Evolutionary conservation across 2,113 vertebrate species (phyloP).

Genomic region (Deroptyus accipitrinus): DNA sequence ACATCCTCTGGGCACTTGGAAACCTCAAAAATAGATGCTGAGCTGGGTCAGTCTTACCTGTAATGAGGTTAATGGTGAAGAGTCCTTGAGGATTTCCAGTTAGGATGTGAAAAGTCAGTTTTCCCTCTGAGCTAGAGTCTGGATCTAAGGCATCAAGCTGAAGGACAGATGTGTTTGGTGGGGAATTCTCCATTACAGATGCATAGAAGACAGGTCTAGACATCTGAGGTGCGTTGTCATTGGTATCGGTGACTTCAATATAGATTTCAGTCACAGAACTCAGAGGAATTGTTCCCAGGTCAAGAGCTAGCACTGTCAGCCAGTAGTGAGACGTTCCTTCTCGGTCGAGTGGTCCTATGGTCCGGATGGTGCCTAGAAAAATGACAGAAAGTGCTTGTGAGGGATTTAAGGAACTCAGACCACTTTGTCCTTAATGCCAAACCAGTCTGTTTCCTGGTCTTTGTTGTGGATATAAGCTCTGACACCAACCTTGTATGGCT

Average conservation of each 20-base stretch:
- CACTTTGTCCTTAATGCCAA: background rate
- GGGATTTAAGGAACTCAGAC: background rate
- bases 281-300: conserved; percentile 85
- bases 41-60: conserved; percentile 79
- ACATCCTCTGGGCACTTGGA: background rate
- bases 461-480: background rate
- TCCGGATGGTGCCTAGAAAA: conserved; percentile 84
- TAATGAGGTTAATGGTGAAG: conserved; percentile 82
- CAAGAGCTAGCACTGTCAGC: conserved; percentile 88
- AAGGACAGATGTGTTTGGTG: conserved; percentile 78
- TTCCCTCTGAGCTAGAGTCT: conserved; percentile 85
- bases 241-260: conserved; percentile 88
- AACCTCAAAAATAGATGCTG: conserved; percentile 3
- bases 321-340: conserved; percentile 86
- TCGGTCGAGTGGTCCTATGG: conserved; percentile 80
- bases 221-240: conserved; percentile 92
- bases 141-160: conserved; percentile 83
- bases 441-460: background rate
- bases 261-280: conserved; percentile 89
- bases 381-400: background rate
- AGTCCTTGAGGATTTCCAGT: conserved; percentile 80
- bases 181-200: conserved; percentile 83
- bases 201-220: conserved; percentile 88
- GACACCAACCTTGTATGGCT: background rate
- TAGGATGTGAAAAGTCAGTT: conserved; percentile 86